Conservation (phyloP, 2,888 invertebrate genomes). For the Parnassius glacialis region DNA sequence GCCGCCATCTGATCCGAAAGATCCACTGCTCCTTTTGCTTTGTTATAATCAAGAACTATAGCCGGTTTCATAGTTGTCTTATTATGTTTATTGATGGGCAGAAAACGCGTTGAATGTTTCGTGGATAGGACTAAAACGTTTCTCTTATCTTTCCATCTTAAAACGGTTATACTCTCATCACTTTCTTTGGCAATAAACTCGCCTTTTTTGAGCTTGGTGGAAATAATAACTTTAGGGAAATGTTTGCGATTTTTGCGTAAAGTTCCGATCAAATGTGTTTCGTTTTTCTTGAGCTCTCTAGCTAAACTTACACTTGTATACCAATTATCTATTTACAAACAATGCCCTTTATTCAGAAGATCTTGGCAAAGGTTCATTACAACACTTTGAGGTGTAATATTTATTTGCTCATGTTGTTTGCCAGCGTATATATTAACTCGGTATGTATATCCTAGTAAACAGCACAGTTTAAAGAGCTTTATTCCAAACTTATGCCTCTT, state of each 20-base stretch:
- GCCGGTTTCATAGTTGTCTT: slow-evolving; percentile 18
- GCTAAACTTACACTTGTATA: slow-evolving; percentile 38
- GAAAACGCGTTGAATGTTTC: slow-evolving; percentile 29
- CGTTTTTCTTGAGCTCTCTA: slow-evolving; percentile 33
- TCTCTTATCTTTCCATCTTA: slow-evolving; percentile 32
- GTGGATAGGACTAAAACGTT: slow-evolving; percentile 32
- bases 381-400: slow-evolving; percentile 38
- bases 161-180: slow-evolving; percentile 30
- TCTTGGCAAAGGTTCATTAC: slow-evolving; percentile 38
- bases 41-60: slow-evolving; percentile 36
- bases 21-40: slow-evolving; percentile 29
- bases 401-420: slow-evolving; percentile 13
- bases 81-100: slow-evolving; percentile 22
- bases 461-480: too few species aligned
- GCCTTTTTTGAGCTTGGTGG: slow-evolving; percentile 31
- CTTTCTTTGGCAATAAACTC: slow-evolving; percentile 31
- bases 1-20: slow-evolving; percentile 25
- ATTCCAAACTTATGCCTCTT: too few species aligned
- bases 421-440: too few species aligned
- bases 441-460: too few species aligned
- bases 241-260: slow-evolving; percentile 30
- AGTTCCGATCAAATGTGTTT: slow-evolving; percentile 38
- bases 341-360: slow-evolving; percentile 34
- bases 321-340: slow-evolving; percentile 19
- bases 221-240: slow-evolving; percentile 29